These are phyloP conservation scores for Argyra leucocephala DNA, from an alignment of 2,888 invertebrate genomes.

Conservation along the genomic window DNA sequence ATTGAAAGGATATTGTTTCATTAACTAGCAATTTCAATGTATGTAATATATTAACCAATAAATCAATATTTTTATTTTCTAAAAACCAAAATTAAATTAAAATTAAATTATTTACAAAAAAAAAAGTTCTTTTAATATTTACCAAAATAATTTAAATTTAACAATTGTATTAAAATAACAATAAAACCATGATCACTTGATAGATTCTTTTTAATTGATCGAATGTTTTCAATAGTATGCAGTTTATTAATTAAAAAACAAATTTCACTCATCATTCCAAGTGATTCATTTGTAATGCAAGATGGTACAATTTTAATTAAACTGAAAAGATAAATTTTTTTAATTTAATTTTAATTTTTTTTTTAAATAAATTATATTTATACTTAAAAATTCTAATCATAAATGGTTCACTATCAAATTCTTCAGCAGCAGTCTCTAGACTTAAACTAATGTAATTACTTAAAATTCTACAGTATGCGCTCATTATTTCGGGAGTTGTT, in stretches of 20 bases:
- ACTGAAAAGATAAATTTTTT: slow-evolving; percentile 14
- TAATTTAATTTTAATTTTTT: too few relatives aligned
- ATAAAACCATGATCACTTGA: slow-evolving; percentile 33
- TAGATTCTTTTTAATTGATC: slow-evolving; percentile 31
- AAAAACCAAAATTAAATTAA: slow-evolving; percentile 7
- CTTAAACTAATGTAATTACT: slow-evolving; percentile 19
- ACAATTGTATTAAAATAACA: slow-evolving; percentile 16
- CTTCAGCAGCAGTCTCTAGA: slow-evolving; percentile 7
- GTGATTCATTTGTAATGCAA: slow-evolving; percentile 17
- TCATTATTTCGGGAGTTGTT: slow-evolving; percentile 21
- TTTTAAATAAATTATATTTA: too few relatives aligned
- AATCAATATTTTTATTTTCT: slow-evolving; percentile 8
- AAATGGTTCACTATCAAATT: slow-evolving; percentile 14
- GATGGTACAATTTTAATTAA: slow-evolving; percentile 17
- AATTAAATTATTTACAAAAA: too few relatives aligned
- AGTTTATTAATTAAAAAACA: slow-evolving; percentile 34
- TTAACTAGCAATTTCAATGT: slow-evolving; percentile 13
- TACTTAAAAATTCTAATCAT: slow-evolving; percentile 19
- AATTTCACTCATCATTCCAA: slow-evolving; percentile 32
- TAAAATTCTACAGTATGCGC: slow-evolving; percentile 22
- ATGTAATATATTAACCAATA: slow-evolving; percentile 13
- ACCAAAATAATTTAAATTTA: slow-evolving; percentile 22
- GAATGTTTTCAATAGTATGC: slow-evolving; percentile 26
- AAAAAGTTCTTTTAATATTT: background rate
- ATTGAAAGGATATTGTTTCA: slow-evolving; percentile 16